Evolutionary conservation across 2,113 vertebrate species (phyloP).

Genomic region (Odocoileus virginianus): DNA sequence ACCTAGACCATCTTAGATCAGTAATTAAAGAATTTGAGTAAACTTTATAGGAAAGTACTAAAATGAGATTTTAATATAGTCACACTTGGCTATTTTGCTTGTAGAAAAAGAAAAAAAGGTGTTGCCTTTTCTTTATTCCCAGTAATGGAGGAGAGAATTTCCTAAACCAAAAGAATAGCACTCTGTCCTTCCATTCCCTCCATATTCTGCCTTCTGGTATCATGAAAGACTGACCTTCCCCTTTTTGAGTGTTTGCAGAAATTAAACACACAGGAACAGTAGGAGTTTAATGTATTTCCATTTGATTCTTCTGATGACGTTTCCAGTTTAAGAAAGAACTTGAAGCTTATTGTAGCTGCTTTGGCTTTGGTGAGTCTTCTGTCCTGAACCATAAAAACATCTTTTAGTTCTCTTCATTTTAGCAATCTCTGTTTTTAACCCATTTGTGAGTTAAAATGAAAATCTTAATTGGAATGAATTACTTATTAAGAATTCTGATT

Average conservation of each 20-base stretch:
- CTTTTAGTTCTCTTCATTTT: background rate
- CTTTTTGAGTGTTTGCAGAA: background rate
- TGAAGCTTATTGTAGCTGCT: background rate
- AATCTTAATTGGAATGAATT: conserved; percentile 2
- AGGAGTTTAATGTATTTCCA: background rate
- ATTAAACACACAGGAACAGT: background rate
- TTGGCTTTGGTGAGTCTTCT: background rate
- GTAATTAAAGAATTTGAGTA: background rate
- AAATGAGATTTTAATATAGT: background rate
- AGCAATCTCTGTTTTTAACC: background rate
- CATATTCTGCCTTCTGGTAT: background rate
- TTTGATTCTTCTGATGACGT: background rate
- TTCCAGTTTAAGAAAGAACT: background rate
- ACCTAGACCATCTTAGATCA: conserved; percentile 81
- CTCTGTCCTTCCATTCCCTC: background rate
- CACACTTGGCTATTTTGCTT: background rate
- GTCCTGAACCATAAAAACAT: background rate
- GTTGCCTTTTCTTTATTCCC: background rate
- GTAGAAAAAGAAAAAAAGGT: too few species aligned
- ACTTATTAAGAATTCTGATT: background rate
- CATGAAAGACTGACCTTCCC: background rate
- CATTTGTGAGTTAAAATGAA: background rate
- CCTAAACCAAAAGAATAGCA: background rate
- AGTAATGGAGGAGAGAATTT: background rate
- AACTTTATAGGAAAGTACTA: background rate